Evolutionary conservation across 1,140 invertebrate genomes (phyloP), one percentile per base, ranked within the genome.

Genomic region (Archivesica marissinica): DNA sequence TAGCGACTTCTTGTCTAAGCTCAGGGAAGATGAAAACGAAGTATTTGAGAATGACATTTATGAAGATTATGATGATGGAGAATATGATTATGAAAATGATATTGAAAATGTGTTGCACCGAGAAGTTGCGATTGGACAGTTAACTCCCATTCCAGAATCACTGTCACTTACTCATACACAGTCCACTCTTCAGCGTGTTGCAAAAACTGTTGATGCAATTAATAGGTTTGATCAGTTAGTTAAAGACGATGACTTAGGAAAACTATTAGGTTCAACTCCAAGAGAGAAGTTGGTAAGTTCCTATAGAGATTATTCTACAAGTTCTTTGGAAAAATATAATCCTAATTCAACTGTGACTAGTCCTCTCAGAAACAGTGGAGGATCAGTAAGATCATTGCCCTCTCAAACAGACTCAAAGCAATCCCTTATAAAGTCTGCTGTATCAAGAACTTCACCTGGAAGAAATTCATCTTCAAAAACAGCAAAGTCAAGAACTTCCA

Each of bases 131-230:
- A 70, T 90, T 30, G 77, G 88, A 11, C 88, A 89, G 30, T 82
- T 91, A 13, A 92, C 88, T 13, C 89, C 91, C 30, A 92, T 91
- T 13, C 90, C 91, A 33, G 90, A 92, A 78, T 88, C 88, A 30
- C 91, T 89, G 0, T 89, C 89, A 30, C 44, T 91, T 6, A 78
- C 81, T 20, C 64, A 86, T n/a, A 80, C 77, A 41, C 28, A 47
- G 35, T 47, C 79, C 47, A 41, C 85, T 56, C 23, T 77, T 23
- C 59, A 82, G 28, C 39, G 39, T 54, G 64, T 77, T 28, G 47
- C 83, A 9, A 90, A 87, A 81, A 89, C 88, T 44, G 50, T 85
- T 41, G 78, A 86, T 50, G 89, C 90, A 50, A 90, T 92, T 17
- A 44, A 87, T 44, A 84, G 88, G 3, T 92, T 93, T 91, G 89